Conservation (phyloP, 2,888 invertebrate genomes). For the Dioctria rufipes region DNA sequence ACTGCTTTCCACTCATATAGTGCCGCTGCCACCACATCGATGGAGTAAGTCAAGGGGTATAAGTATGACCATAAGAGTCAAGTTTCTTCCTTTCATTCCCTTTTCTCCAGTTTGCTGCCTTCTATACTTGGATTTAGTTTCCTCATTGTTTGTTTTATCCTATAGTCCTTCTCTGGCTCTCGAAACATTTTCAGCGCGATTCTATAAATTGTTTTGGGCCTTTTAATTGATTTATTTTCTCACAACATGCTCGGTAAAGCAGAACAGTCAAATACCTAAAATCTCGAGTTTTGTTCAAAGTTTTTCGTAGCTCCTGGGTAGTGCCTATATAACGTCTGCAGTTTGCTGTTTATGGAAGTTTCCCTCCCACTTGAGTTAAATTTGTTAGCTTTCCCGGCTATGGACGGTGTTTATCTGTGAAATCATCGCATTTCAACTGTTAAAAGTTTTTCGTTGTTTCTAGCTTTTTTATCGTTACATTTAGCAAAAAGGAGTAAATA, state of each 20-base stretch:
- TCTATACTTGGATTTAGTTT: conserved; percentile 18
- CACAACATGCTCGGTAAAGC: conserved; percentile 16
- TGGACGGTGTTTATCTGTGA: conserved; percentile 30
- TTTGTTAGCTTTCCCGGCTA: background rate
- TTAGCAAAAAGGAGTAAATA: conserved; percentile 35
- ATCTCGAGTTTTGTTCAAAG: conserved; percentile 14
- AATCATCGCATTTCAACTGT: conserved; percentile 39
- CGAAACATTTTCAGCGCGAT: background rate
- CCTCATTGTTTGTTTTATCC: background rate
- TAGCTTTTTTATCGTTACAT: conserved; percentile 5
- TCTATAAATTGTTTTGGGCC: conserved; percentile 18
- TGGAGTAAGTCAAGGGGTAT: background rate
- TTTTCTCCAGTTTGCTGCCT: background rate
- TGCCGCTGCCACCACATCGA: background rate
- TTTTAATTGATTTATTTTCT: conserved; percentile 39
- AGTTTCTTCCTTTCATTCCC: conserved; percentile 2
- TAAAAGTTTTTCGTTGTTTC: conserved; percentile 36
- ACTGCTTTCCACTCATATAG: background rate
- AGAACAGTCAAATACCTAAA: conserved; percentile 35
- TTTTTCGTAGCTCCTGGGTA: background rate
- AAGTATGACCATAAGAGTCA: conserved; percentile 10
- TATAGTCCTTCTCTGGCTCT: background rate
- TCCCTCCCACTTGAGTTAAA: background rate
- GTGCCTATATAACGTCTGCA: background rate
- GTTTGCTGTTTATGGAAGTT: background rate